A percentile compares a stretch with the other conserved stretches of the same genome.
Evolutionary conservation across 1,140 invertebrate species (phyloP).

Genomic region (Luehdorfia chinensis): DNA sequence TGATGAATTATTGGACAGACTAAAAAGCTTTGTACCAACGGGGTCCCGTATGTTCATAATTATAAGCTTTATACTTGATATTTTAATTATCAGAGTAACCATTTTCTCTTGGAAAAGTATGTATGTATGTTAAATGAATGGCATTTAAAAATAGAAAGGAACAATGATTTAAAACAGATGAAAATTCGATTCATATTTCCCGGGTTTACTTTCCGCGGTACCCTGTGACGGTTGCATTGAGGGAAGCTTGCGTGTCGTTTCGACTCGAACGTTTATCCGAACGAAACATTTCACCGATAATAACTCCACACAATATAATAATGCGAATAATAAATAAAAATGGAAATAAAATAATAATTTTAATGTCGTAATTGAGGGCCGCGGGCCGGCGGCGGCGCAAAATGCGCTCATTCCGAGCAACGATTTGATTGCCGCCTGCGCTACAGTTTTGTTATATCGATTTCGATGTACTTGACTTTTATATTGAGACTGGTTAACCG

Average conservation of each 20-base stretch:
- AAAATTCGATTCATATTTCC: too few species aligned
- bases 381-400: conserved; percentile 59
- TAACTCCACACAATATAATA: conserved; percentile 77
- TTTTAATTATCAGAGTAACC: too few species aligned
- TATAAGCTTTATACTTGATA: too few species aligned
- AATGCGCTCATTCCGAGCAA: conserved; percentile 49
- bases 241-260: conserved; percentile 61
- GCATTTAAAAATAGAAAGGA: too few species aligned
- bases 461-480: conserved; percentile 48
- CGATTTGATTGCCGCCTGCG: conserved; percentile 43
- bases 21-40: too few species aligned
- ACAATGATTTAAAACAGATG: too few species aligned
- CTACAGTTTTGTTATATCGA: conserved; percentile 51
- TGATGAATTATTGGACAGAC: too few species aligned
- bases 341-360: conserved; percentile 77
- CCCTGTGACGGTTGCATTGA: conserved; percentile 38
- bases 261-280: conserved; percentile 65
- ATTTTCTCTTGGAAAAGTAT: too few species aligned
- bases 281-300: conserved; percentile 77
- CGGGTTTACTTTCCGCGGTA: conserved; percentile 21
- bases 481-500: conserved; percentile 28
- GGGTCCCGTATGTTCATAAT: too few species aligned
- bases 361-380: conserved; percentile 74
- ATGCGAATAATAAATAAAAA: conserved; percentile 77
- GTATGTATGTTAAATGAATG: too few species aligned